A percentile compares a stretch with the other conserved stretches of the same genome.
Conservation (phyloP, 2,113 vertebrate genomes). For the Dasyprocta punctata region DNA sequence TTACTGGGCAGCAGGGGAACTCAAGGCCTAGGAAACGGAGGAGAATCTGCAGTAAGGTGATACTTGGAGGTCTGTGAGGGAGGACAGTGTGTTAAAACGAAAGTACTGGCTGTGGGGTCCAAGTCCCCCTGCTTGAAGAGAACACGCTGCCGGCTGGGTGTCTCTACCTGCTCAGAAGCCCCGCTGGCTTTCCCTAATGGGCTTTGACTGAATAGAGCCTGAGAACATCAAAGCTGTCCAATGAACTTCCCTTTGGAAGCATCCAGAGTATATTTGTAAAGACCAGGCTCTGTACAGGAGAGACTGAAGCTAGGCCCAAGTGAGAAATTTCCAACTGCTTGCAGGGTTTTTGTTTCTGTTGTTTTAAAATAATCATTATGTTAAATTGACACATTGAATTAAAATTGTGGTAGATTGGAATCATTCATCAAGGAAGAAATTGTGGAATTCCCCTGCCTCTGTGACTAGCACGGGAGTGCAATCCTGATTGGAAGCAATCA, state of each 20-base stretch:
- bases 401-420: conserved; percentile 63
- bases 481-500: neutral
- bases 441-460: conserved; percentile 34
- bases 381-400: conserved; percentile 50
- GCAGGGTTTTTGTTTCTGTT: conserved; percentile 56
- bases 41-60: neutral
- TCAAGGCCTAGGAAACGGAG: neutral
- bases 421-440: conserved; percentile 56
- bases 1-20: neutral
- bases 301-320: neutral
- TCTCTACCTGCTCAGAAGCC: neutral
- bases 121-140: neutral
- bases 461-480: neutral
- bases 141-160: neutral
- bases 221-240: neutral
- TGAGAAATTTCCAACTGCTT: conserved; percentile 36
- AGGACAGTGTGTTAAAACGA: neutral
- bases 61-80: neutral
- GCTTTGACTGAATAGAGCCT: neutral
- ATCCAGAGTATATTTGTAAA: neutral
- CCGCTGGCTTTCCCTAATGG: neutral
- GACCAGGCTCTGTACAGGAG: neutral
- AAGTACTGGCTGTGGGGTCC: neutral
- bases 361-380: conserved; percentile 71
- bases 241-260: neutral